Base-by-base conservation (phyloP, 2,888 invertebrate species). In the Tetropium fuscum region DNA sequence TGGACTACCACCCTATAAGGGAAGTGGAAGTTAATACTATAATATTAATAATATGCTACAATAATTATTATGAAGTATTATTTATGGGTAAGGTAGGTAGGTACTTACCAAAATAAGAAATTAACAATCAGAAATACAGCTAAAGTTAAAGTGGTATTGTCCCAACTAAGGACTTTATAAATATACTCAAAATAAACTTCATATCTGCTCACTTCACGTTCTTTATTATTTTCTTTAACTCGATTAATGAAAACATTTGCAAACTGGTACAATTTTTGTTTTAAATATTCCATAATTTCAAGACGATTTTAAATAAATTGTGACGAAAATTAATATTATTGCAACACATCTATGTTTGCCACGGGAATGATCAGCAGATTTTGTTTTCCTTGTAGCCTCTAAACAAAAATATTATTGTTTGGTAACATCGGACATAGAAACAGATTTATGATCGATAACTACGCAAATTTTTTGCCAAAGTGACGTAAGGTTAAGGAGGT, bases 101-200 rank as follows among this genome's bases (percentile, higher is more conserved):
- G 13, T 22, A 75, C 81, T 75, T 76, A 83, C 83, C 82, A 82
- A 69, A 81, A 82, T 47, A 82, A 58, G 54, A 79, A 67, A 71
- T 83, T 81, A 22, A 81, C 68, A 45, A 75, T 64, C 58, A 80
- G 69, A 64, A 83, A 75, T 55, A 74, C 71, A 18, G 73, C 64
- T 61, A 78, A 73, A 58, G 79, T 82, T 15, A 78, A 58, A 34
- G 74, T 65, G 11, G 77, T 76, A 59, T 82, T 76, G 59, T 82
- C 80, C 83, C 83, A 83, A 49, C 75, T 73, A 44, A 82, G 62
- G 43, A 80, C 53, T 53, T 72, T 74, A 63, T 74, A 75, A 38
- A 74, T 54, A 40, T 72, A 57, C 53, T 74, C 76, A 11, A 78
- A 69, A 69, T 76, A 79, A 15, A 70, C 69, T 54, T 78, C 76